phyloP scores from a whole-genome alignment of 2,888 invertebrate genomes.

The Chrysolina americana region DNA sequence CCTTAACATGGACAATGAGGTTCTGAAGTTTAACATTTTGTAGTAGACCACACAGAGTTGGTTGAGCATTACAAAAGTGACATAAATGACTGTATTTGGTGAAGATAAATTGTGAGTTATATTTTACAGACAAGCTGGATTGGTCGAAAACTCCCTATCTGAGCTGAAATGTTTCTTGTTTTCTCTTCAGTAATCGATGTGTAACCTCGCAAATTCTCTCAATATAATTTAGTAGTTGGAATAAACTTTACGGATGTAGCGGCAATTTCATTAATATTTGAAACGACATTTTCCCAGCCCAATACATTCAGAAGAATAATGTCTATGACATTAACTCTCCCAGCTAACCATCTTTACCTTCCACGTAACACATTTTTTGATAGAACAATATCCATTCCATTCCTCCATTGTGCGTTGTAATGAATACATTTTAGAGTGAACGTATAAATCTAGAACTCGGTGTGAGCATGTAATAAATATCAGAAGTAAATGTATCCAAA shows the following conservation, averaged over 20 bases:
- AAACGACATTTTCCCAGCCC: neutral
- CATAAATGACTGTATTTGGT: too few species aligned
- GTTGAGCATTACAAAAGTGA: too few species aligned
- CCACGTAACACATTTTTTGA: conserved; percentile 35
- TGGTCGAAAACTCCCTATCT: too few species aligned
- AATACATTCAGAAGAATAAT: neutral
- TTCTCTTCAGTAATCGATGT: too few species aligned
- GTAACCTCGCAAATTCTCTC: too few species aligned
- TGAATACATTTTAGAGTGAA: conserved; percentile 50
- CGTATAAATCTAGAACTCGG: conserved; percentile 46
- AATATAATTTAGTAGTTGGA: too few species aligned
- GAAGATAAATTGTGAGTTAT: too few species aligned
- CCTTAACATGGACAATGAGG: too few species aligned
- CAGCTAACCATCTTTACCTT: neutral
- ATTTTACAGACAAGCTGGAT: too few species aligned
- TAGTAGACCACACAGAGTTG: too few species aligned
- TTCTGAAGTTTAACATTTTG: too few species aligned
- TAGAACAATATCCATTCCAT: conserved; percentile 44
- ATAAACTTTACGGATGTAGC: neutral
- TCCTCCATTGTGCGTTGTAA: conserved; percentile 45
- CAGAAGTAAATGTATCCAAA: conserved; percentile 51
- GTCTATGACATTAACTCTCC: neutral
- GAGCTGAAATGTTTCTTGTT: too few species aligned
- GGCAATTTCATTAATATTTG: neutral
- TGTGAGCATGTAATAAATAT: conserved; percentile 52